Evolutionary conservation across 2,888 invertebrate genomes (phyloP), one percentile per base, ranked within the genome.

Genomic region (Rhagium mordax): DNA sequence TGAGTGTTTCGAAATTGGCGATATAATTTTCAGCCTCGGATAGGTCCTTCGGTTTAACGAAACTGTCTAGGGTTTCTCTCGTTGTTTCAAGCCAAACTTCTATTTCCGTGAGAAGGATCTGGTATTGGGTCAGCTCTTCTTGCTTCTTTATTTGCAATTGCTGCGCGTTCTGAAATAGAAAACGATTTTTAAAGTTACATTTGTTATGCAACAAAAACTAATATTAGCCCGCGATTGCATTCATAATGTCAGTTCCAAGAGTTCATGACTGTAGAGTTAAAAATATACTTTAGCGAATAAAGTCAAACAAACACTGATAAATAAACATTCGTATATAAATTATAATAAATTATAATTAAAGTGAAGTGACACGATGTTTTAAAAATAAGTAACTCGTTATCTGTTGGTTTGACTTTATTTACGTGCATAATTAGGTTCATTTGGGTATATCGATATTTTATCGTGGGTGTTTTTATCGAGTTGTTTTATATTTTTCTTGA

Each of bases 1-100:
- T 83, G 29, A 89, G 81, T 41, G 81, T 81, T 72, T 86, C 84
- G 67, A 86, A 85, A 24, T 85, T 76, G 15, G 77, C 75, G 24
- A 89, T 85, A 61, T 84, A 83, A 21, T 81, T 78, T 69, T 84
- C 81, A 3, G 87, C 82, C 78, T 88, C 83, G 15, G 79, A 69
- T 78, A 85, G 85, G 48, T 80, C 78, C 18, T 72, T 77, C 0
- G 80, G 79, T 53, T 66, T 70, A 15, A 76, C 67, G 64, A 81
- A 79, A 16, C 53, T 78, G 48, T 79, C 78, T 15, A 88, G 78
- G 27, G 84, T 85, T 69, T 84, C 76, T 49, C 86, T 86, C 3
- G 89, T 88, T 2, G 87, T 86, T 70, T 86, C 85, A 47, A 91
- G 85, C 92, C 92, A 92, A 49, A 86, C 81, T 84, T 91, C 91